Conservation (phyloP, 92 coral and sea anemone species). For the Heliopora coerulea region DNA sequence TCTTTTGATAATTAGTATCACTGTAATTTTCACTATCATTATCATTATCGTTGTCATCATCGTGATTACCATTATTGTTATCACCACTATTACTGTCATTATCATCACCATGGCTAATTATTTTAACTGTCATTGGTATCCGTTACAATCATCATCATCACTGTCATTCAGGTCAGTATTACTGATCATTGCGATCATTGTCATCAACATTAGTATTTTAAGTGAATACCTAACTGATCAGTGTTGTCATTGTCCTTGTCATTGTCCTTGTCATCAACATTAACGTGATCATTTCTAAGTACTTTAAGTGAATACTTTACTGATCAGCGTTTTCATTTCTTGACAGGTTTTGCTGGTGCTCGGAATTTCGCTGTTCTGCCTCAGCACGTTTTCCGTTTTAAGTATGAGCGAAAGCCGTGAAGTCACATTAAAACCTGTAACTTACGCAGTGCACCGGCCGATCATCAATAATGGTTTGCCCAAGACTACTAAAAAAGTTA, state of each 20-base stretch:
- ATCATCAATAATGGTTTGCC: background rate
- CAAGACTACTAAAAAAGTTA: background rate
- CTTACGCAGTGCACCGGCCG: background rate
- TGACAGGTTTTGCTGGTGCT: slow-evolving; percentile 6
- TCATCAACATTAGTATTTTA: background rate
- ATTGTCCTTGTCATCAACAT: background rate
- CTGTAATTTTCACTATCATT: background rate
- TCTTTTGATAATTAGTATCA: background rate
- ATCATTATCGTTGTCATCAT: background rate
- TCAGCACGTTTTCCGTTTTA: slow-evolving; percentile 33
- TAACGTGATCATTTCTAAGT: background rate
- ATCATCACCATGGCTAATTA: background rate
- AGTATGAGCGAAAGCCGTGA: slow-evolving; percentile 29
- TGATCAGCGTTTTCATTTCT: background rate
- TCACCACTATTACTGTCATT: background rate
- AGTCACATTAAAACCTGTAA: background rate
- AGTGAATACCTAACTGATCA: background rate
- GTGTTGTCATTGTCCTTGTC: background rate
- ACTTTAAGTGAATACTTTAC: too few species aligned
- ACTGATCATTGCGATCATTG: background rate
- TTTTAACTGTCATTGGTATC: background rate
- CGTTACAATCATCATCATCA: background rate
- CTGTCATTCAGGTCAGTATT: background rate
- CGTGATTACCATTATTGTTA: background rate
- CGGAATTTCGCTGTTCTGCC: slow-evolving; percentile 13